These are phyloP conservation scores for Phenganax stokvisi DNA, from an alignment of 92 coral and sea anemone genomes.

Conservation along the genomic window DNA sequence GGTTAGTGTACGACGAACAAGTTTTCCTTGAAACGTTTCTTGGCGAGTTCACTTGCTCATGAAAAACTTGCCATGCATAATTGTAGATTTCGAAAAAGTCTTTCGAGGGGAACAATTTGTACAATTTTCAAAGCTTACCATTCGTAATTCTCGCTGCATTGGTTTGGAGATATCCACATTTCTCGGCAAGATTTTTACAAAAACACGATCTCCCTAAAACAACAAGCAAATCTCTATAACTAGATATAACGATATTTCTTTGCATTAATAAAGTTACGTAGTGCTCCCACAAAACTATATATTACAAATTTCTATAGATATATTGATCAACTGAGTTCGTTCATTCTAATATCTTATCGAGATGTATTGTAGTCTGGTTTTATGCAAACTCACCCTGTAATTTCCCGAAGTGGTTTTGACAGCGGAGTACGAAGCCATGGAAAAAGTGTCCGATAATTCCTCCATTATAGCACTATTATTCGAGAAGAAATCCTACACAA, in stretches of 20 bases:
- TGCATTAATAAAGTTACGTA: no score
- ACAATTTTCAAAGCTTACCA: neutral
- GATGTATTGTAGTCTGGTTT: neutral
- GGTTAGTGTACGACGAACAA: neutral
- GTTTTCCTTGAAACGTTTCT: neutral
- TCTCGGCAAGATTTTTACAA: constrained; percentile 31
- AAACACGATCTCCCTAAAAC: constrained; percentile 30
- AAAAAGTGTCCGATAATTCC: neutral
- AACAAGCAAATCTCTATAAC: neutral
- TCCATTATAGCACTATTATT: neutral
- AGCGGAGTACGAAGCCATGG: neutral
- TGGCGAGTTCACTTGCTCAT: neutral
- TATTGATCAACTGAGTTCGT: neutral
- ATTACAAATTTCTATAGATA: neutral
- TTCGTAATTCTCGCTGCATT: constrained; percentile 22
- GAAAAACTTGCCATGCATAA: neutral
- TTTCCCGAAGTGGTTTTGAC: neutral
- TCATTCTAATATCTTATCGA: neutral
- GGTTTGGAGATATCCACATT: constrained; percentile 31
- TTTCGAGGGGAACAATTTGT: neutral
- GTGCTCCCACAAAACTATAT: no score
- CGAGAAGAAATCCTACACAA: neutral
- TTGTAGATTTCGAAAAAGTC: no score
- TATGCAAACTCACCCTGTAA: constrained; percentile 5
- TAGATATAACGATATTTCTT: no score